Conservation (phyloP, 2,797 vertebrate species). For the Eulemur rubriventer region DNA sequence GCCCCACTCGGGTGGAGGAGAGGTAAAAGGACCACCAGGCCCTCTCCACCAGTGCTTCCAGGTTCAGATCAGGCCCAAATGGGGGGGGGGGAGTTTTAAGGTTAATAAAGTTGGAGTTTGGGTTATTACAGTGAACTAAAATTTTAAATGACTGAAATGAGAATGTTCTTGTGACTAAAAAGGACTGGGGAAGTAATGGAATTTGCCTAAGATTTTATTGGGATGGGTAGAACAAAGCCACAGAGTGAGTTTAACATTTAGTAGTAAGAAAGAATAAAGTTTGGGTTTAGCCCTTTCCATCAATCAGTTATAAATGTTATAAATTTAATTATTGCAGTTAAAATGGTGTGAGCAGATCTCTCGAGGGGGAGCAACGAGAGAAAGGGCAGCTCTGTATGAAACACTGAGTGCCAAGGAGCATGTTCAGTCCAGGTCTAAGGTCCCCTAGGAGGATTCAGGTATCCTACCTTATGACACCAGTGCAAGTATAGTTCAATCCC, state of each 20-base stretch:
- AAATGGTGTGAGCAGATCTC: not conserved
- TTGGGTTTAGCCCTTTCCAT: not conserved
- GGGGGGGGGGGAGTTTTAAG: not conserved
- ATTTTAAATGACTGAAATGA: constrained; percentile 18
- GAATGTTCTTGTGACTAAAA: constrained; percentile 13
- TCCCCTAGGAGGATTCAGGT: not conserved
- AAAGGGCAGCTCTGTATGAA: not conserved
- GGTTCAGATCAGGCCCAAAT: not conserved
- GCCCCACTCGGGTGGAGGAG: not conserved
- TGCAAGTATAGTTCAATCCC: constrained; percentile 92
- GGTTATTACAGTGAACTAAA: not conserved
- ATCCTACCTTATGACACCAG: constrained; percentile 93
- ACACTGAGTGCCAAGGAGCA: not conserved
- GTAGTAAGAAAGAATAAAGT: not conserved
- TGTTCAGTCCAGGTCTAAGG: not conserved
- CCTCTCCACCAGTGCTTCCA: not conserved
- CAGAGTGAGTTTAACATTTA: not conserved
- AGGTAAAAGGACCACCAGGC: not conserved
- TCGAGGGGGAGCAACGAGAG: not conserved
- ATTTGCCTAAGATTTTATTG: not conserved
- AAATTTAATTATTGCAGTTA: not conserved
- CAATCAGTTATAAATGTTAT: not conserved
- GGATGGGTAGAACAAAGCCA: not conserved
- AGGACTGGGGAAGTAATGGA: not conserved
- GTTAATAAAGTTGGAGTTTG: not conserved